Conservation (phyloP, 2,797 vertebrate genomes). For the Glossophaga mutica region DNA sequence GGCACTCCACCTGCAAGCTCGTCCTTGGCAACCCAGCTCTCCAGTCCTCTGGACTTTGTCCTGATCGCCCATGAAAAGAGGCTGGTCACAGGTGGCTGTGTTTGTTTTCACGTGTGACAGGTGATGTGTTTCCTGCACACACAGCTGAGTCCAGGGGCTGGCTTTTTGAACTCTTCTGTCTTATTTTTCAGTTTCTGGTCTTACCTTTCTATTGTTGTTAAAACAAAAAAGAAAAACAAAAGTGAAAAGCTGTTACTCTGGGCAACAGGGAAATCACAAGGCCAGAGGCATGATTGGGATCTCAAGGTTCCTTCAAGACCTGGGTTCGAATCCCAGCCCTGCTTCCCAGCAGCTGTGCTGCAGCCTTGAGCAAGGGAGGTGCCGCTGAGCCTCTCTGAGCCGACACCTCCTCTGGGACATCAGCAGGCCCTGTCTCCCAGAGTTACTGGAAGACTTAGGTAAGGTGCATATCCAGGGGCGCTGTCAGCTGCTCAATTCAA, state of each 20-base stretch:
- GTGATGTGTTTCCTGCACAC: conserved; percentile 34
- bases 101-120: not conserved
- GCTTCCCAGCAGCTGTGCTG: not conserved
- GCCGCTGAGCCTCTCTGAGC: not conserved
- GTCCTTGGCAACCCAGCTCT: not conserved
- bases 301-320: not conserved
- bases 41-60: conserved; percentile 39
- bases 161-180: not conserved
- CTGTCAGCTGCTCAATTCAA: not conserved
- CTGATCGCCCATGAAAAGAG: not conserved
- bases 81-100: not conserved
- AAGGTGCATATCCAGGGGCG: not conserved
- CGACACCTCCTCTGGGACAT: accelerated
- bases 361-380: not conserved
- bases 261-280: not conserved
- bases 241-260: not conserved
- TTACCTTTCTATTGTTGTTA: not conserved
- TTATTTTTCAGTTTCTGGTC: not conserved
- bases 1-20: not conserved
- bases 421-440: not conserved
- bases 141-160: not conserved
- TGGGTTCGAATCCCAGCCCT: not conserved
- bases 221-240: not conserved
- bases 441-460: no score
- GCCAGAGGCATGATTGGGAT: not conserved